Conservation (phyloP, 1,140 invertebrate species). For the Ceratoteleas bidentatus region DNA sequence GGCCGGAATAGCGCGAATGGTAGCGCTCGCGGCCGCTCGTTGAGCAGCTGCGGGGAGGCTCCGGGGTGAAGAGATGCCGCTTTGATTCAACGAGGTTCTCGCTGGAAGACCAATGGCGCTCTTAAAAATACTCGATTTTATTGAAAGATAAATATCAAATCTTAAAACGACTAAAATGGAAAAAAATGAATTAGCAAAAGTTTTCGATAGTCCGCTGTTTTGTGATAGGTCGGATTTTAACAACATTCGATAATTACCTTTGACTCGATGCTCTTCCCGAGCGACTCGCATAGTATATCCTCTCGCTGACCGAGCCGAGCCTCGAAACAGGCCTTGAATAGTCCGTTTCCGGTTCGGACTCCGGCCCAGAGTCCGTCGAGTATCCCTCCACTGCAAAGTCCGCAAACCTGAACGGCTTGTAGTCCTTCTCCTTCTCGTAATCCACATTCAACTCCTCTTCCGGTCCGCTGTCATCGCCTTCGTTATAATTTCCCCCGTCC, state of each 20-base stretch:
- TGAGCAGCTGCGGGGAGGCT: conserved; percentile 50
- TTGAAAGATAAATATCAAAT: too few relatives aligned
- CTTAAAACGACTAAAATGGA: too few relatives aligned
- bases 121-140: not conserved
- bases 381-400: conserved; percentile 75
- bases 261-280: conserved; percentile 70
- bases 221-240: too few relatives aligned
- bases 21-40: conserved; percentile 35
- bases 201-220: too few relatives aligned
- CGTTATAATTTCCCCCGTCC: conserved; percentile 67
- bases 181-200: too few relatives aligned
- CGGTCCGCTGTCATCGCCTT: conserved; percentile 51
- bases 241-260: too few relatives aligned
- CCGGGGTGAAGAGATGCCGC: conserved; percentile 59
- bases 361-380: conserved; percentile 77
- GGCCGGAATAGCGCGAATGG: conserved; percentile 5
- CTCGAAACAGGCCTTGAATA: conserved; percentile 76
- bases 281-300: conserved; percentile 67
- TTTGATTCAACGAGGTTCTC: conserved; percentile 71
- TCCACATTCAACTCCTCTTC: conserved; percentile 68
- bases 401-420: conserved; percentile 72
- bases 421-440: conserved; percentile 64
- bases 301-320: conserved; percentile 71
- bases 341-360: conserved; percentile 77
- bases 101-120: conserved; percentile 19